A percentile compares a stretch with the other conserved stretches of the same genome.
Evolutionary conservation across 2,113 vertebrate genomes (phyloP).

Genomic region (Emberiza fucata): DNA sequence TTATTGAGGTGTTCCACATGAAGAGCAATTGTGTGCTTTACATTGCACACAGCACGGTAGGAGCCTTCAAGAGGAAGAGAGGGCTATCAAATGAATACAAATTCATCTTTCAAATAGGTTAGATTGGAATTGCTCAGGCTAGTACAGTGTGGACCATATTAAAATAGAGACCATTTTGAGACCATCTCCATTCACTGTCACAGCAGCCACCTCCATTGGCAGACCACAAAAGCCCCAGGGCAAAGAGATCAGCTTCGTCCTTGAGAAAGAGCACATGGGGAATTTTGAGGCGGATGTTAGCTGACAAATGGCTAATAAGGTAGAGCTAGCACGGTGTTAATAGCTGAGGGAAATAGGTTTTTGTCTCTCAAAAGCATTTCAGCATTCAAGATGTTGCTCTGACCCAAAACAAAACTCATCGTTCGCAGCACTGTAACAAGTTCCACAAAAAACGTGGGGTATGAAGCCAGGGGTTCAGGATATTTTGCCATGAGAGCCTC

Average conservation of each 20-base stretch:
- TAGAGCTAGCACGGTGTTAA: neutral
- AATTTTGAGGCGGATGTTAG: neutral
- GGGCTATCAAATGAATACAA: constrained; percentile 59
- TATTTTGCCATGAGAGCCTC: neutral
- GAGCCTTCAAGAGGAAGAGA: constrained; percentile 49
- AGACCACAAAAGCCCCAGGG: constrained; percentile 2
- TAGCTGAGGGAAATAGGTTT: neutral
- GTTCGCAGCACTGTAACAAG: neutral
- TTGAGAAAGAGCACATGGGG: neutral
- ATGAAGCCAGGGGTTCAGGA: neutral
- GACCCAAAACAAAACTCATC: neutral
- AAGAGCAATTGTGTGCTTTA: constrained; percentile 62
- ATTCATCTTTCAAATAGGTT: constrained; percentile 48
- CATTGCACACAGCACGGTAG: constrained; percentile 44
- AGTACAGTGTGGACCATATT: neutral
- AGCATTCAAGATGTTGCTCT: neutral
- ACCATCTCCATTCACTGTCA: neutral
- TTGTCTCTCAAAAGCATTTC: neutral
- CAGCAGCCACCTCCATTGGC: neutral
- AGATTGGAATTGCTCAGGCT: constrained; percentile 34
- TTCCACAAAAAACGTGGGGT: neutral
- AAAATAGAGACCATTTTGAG: constrained; percentile 37
- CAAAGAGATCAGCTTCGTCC: neutral
- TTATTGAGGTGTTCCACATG: constrained; percentile 64
- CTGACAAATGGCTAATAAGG: neutral